Conservation (phyloP, 2,888 invertebrate species). For the Miltochrista miniata region DNA sequence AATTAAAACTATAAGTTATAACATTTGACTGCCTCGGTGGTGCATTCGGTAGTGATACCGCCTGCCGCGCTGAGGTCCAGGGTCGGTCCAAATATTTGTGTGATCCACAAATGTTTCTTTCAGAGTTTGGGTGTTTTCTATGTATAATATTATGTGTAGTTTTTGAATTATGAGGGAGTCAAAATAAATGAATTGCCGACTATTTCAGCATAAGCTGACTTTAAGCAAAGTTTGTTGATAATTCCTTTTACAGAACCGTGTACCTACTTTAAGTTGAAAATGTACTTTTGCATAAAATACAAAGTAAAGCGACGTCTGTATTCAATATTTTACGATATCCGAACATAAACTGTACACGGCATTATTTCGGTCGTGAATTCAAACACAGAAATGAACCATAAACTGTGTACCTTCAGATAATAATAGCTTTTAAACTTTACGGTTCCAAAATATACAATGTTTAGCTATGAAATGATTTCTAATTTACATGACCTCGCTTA, state of each 20-base stretch:
- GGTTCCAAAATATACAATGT: not conserved
- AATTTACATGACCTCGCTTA: no score
- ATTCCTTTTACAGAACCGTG: not conserved
- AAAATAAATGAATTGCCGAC: no score
- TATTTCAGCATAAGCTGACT: not conserved
- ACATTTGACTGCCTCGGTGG: no score
- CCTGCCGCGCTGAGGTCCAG: no score
- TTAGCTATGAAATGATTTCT: not conserved
- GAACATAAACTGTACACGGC: slow-evolving; percentile 37
- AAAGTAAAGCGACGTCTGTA: slow-evolving; percentile 28
- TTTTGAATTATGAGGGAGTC: no score
- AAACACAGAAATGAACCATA: slow-evolving; percentile 42
- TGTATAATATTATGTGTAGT: no score
- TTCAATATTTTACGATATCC: slow-evolving; percentile 37
- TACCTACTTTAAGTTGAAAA: not conserved
- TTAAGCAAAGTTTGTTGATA: not conserved
- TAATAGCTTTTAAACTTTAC: slow-evolving; percentile 15
- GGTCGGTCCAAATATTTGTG: no score
- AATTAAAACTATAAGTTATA: no score
- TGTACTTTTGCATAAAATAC: slow-evolving; percentile 5
- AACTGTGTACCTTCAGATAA: slow-evolving; percentile 30
- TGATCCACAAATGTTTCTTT: no score
- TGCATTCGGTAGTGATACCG: no score
- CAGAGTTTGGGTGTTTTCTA: no score
- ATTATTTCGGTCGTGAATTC: slow-evolving; percentile 44